Percentiles rank a stretch among this genome's conserved stretches.
phyloP scores from a whole-genome alignment of 2,113 vertebrate species.

The Peromyscus polionotus region DNA sequence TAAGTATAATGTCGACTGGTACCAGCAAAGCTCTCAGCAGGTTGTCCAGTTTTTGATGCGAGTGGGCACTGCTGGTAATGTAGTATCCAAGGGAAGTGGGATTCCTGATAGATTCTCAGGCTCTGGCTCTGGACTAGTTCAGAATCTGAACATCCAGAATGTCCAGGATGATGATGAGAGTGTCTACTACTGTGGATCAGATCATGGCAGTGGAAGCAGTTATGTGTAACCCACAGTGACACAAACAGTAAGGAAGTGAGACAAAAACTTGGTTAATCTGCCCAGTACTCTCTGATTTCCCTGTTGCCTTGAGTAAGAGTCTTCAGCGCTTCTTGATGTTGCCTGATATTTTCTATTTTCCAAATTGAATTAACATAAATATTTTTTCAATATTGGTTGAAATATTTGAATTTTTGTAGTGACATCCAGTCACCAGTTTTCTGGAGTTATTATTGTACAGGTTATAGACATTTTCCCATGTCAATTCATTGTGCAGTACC shows the following conservation, averaged over 20 bases:
- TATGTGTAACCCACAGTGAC: not conserved
- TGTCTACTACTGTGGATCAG: not conserved
- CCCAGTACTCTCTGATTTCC: rapidly evolving
- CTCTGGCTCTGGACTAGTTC: not conserved
- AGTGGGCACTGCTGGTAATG: not conserved
- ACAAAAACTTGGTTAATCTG: not conserved
- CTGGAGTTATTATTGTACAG: not conserved
- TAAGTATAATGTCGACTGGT: rapidly evolving
- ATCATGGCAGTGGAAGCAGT: not conserved
- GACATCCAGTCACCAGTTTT: not conserved
- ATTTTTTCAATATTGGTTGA: not conserved
- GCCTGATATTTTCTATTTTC: too few relatives aligned
- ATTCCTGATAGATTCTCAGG: not conserved
- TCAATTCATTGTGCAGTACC: not conserved
- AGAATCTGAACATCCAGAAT: not conserved
- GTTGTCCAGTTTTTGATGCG: not conserved
- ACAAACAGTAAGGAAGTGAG: not conserved
- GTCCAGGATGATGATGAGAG: not conserved
- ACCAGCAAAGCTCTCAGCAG: not conserved
- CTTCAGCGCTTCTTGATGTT: not conserved
- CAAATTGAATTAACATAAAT: not conserved
- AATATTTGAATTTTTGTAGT: not conserved
- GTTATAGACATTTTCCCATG: not conserved
- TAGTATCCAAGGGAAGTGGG: not conserved
- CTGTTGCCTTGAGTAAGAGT: not conserved